phyloP scores from a whole-genome alignment of 2,888 invertebrate species.

The Nemotelus nigrinus region DNA sequence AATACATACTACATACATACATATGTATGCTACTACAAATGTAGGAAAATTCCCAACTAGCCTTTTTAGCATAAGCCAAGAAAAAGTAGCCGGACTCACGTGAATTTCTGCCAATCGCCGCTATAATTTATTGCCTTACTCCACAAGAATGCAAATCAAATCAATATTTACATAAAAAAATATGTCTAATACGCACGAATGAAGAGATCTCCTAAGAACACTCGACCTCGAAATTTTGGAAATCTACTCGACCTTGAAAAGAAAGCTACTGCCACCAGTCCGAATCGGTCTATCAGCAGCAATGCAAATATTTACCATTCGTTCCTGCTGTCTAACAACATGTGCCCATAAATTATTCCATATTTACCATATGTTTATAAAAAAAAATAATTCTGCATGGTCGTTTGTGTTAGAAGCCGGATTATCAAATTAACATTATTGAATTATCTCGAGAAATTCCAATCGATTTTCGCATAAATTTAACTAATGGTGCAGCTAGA shows the following conservation, averaged over 20 bases:
- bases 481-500: constrained; percentile 1
- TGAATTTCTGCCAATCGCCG: not conserved
- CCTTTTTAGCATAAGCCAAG: too few species aligned
- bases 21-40: not conserved
- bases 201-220: too few species aligned
- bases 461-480: constrained; percentile 25
- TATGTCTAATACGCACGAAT: too few species aligned
- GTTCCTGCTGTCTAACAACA: too few species aligned
- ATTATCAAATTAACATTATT: not conserved
- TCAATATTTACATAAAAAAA: not conserved
- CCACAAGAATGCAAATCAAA: constrained; percentile 1
- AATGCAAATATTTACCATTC: too few species aligned
- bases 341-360: too few species aligned
- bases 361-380: too few species aligned
- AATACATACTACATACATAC: too few species aligned
- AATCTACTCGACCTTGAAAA: constrained; percentile 30
- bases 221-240: too few species aligned
- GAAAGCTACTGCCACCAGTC: not conserved
- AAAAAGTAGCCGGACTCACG: too few species aligned
- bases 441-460: not conserved
- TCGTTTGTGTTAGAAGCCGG: not conserved
- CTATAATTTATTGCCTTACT: constrained; percentile 12
- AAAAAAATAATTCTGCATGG: too few species aligned
- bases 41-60: not conserved
- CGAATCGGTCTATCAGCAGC: too few species aligned